phyloP scores from a whole-genome alignment of 2,797 vertebrate species.

The Lagodon rhomboides region DNA sequence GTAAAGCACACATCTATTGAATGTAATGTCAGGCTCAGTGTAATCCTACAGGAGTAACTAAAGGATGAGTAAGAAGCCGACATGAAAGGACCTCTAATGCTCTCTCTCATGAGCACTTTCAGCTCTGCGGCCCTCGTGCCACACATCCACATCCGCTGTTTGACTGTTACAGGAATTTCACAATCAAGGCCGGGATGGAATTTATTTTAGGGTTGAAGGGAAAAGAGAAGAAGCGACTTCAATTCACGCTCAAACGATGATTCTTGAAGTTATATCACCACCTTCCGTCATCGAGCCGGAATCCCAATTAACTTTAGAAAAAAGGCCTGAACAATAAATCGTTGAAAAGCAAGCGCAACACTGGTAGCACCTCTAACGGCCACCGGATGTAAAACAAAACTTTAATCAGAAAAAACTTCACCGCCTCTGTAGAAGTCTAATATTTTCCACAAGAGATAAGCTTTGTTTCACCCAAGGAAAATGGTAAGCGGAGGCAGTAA shows the following conservation, averaged over 20 bases:
- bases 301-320: constrained; percentile 31
- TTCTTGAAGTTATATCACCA: constrained; percentile 8
- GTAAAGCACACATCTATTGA: constrained; percentile 61
- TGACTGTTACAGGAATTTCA: constrained; percentile 5
- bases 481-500: neutral
- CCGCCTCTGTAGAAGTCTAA: neutral
- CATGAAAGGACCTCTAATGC: constrained; percentile 50
- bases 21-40: constrained; percentile 59
- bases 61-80: constrained; percentile 49
- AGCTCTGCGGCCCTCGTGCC: constrained; percentile 1
- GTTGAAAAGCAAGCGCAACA: constrained; percentile 1
- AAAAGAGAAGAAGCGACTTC: constrained; percentile 25
- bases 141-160: constrained; percentile 3
- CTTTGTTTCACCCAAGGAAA: neutral
- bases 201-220: neutral
- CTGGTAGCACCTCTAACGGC: constrained; percentile 20
- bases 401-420: too few relatives aligned
- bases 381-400: constrained; percentile 14
- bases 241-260: constrained; percentile 33
- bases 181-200: constrained; percentile 9
- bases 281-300: constrained; percentile 29
- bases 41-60: constrained; percentile 67
- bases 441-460: neutral
- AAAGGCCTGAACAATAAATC: constrained; percentile 12
- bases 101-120: constrained; percentile 11